phyloP scores from a whole-genome alignment of 64 coral and sea anemone genomes.

The Stichodactyla helianthus region DNA sequence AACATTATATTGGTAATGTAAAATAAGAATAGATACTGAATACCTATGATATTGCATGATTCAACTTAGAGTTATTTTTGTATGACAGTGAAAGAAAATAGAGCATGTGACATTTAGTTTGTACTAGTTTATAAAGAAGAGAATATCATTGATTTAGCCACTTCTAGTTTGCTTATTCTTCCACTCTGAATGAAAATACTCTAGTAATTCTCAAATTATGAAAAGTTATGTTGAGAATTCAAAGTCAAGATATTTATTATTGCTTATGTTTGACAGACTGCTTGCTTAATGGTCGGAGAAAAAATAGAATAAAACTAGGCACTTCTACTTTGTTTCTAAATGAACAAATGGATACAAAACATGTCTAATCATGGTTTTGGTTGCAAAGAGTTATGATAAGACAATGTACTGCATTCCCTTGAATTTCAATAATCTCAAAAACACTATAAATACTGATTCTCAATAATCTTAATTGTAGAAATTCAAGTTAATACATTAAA shows the following conservation, averaged over 20 bases:
- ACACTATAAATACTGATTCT: neutral
- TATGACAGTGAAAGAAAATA: no score
- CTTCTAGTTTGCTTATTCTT: no score
- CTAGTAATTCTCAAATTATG: no score
- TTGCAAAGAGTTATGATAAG: neutral
- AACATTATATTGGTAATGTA: no score
- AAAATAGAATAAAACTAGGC: neutral
- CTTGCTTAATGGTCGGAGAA: neutral
- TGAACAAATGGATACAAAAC: neutral
- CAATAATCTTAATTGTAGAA: conserved; percentile 7
- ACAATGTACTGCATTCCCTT: neutral
- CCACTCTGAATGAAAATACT: no score
- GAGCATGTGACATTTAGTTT: no score
- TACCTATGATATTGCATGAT: no score
- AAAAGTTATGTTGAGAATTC: neutral
- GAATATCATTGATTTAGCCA: no score
- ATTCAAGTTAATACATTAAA: neutral
- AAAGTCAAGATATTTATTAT: neutral
- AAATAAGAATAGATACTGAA: no score
- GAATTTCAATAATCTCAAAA: neutral
- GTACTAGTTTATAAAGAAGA: no score
- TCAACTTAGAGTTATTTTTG: no score
- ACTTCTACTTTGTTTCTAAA: neutral
- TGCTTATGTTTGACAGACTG: neutral
- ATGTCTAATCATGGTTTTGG: neutral